Percentiles rank a stretch among this genome's conserved stretches.
Conservation (phyloP, 1,140 invertebrate genomes). For the Cydia pomonella region DNA sequence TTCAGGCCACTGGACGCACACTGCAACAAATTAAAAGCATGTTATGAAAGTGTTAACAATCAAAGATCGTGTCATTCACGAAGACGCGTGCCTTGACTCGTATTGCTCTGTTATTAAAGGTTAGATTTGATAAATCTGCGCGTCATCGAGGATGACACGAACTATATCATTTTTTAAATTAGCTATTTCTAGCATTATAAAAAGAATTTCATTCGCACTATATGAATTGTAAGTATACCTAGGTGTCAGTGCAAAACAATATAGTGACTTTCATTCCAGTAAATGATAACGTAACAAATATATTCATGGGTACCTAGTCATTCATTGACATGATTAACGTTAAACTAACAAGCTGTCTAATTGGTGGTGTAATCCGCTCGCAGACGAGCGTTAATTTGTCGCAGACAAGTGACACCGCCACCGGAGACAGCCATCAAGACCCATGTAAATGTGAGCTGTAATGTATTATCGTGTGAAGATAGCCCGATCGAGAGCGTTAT, state of each 20-base stretch:
- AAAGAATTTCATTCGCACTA: background rate
- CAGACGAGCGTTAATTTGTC: slow-evolving; percentile 41
- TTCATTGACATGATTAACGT: slow-evolving; percentile 35
- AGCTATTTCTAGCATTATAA: background rate
- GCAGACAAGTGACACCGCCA: slow-evolving; percentile 50
- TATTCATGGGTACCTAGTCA: slow-evolving; percentile 16
- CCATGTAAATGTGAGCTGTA: background rate
- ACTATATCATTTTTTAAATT: background rate
- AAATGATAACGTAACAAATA: slow-evolving; percentile 59
- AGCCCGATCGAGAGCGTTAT: slow-evolving; percentile 7
- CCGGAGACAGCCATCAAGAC: slow-evolving; percentile 61
- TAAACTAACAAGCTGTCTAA: slow-evolving; percentile 67
- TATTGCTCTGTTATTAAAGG: too few species aligned
- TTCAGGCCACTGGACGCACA: slow-evolving; percentile 94
- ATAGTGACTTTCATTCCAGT: slow-evolving; percentile 68
- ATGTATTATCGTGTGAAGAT: slow-evolving; percentile 8
- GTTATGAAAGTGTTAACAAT: slow-evolving; percentile 37
- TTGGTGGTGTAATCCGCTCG: slow-evolving; percentile 54
- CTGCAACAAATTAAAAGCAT: slow-evolving; percentile 83
- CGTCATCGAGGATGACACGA: too few species aligned
- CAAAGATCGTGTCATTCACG: too few species aligned
- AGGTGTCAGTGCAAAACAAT: slow-evolving; percentile 54
- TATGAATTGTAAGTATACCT: background rate
- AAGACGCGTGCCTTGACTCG: too few species aligned
- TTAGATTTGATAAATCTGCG: too few species aligned